phyloP scores from a whole-genome alignment of 37 sponge, comb jelly and placozoan genomes.

The Spongilla lacustris region DNA sequence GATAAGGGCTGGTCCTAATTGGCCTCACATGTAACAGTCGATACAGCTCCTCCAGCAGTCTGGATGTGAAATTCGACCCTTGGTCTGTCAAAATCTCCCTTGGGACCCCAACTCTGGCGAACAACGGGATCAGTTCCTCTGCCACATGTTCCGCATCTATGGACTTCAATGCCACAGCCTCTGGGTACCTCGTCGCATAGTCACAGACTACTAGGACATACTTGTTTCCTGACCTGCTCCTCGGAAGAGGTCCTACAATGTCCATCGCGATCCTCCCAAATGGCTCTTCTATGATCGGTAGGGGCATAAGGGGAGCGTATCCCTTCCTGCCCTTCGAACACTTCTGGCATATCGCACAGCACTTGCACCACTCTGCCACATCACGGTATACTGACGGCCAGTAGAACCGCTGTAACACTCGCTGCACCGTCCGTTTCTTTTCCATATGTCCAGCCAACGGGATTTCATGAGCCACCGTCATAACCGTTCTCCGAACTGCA shows the following conservation, averaged over 20 bases:
- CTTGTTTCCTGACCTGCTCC: constrained; percentile 2
- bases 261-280: constrained; percentile 30
- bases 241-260: constrained; percentile 29
- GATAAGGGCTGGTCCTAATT: constrained; percentile 34
- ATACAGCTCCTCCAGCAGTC: constrained; percentile 29
- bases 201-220: constrained; percentile 17
- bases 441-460: no score
- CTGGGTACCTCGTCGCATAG: constrained; percentile 38
- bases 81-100: constrained; percentile 24
- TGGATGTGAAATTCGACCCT: constrained; percentile 22
- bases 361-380: constrained; percentile 3
- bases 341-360: constrained; percentile 36
- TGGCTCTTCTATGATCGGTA: constrained; percentile 20
- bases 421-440: no score
- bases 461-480: no score
- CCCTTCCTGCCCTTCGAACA: not conserved
- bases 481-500: no score
- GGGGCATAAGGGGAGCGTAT: constrained; percentile 11
- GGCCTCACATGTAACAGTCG: constrained; percentile 13
- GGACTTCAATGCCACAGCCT: constrained; percentile 29
- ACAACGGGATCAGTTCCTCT: constrained; percentile 7
- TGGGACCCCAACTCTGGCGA: constrained; percentile 15
- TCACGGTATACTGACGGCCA: no score
- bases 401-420: no score
- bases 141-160: constrained; percentile 5